Evolutionary conservation across 2,888 invertebrate genomes (phyloP), one percentile per base, ranked within the genome.

Genomic region (Dolichopus griseipennis): DNA sequence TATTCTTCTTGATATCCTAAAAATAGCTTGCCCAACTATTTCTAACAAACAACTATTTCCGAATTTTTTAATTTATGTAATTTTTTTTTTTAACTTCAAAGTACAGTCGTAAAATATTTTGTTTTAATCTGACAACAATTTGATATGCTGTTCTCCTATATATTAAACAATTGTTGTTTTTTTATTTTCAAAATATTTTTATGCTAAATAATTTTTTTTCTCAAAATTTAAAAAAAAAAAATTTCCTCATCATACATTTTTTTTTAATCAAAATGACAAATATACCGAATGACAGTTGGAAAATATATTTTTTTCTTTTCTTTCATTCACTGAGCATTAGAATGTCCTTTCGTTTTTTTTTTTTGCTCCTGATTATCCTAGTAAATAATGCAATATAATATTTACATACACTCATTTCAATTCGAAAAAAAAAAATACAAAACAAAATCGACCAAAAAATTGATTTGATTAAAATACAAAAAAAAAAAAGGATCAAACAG

Each of bases 191-290:
- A 52, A 52, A 12, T 18, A 41, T 12, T 52, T 18, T 52, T 52
- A 52, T 52, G 52, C 52, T 52, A 52, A 52, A 52, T 52, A 52
- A 52, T 52, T 52, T 52, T 52, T 52, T 52, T 52, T 18, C 15
- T 52, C 18, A 52, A 52, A 52, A n/a, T 52, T 52, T 15, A 52
- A n/a, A 9, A 15, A 15, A 52, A 12, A 18, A 52, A 52, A 52
- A 6, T 52, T 37, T 37, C 8, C 37, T 10, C 12, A 10, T 1
- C 52, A 52, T n/a, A 18, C n/a, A n/a, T n/a, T 52, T 52, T 15
- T 18, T 52, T 52, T 52, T 52, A 18, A 52, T 4, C 18, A 7
- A 52, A 52, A 52, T 52, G 52, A 52, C 52, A 52, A 52, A 52
- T n/a, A 52, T 52, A 18, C 52, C 52, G 15, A 52, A 9, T 52